Conservation (phyloP, 2,888 invertebrate species). For the Leptopilina drosophilae region DNA sequence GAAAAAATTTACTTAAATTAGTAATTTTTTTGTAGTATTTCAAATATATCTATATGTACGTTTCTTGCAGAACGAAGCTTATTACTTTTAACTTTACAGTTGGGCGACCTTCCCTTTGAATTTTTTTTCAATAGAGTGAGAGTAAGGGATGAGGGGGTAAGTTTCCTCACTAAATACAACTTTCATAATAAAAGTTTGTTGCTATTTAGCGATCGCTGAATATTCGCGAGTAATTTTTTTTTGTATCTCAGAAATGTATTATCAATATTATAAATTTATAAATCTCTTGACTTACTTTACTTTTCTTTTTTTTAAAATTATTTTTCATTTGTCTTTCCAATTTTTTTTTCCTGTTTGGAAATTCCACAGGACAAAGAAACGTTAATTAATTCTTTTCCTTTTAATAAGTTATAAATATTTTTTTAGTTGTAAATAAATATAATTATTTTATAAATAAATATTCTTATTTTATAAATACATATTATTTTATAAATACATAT, state of each 20-base stretch:
- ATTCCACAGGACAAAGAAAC: too few relatives aligned
- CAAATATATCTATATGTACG: too few relatives aligned
- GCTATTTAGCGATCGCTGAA: slow-evolving; percentile 10
- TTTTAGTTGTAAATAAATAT: too few relatives aligned
- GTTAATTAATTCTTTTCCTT: too few relatives aligned
- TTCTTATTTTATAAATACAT: too few relatives aligned
- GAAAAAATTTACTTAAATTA: too few relatives aligned
- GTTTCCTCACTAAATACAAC: slow-evolving; percentile 50
- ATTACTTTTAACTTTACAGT: slow-evolving; percentile 23
- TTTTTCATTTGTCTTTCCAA: too few relatives aligned
- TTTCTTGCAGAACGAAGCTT: not conserved
- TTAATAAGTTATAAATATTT: too few relatives aligned
- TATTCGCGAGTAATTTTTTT: slow-evolving; percentile 3
- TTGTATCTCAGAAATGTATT: not conserved
- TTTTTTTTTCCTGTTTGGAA: too few relatives aligned
- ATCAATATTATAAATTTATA: not conserved
- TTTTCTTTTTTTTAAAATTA: not conserved
- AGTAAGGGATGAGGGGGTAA: not conserved
- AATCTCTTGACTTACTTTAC: slow-evolving; percentile 8
- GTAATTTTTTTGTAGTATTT: not conserved
- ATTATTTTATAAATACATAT: too few relatives aligned
- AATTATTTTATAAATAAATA: too few relatives aligned
- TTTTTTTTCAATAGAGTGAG: slow-evolving; percentile 49
- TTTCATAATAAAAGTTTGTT: slow-evolving; percentile 62
- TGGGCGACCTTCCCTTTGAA: slow-evolving; percentile 42